Percentiles rank a stretch among this genome's conserved stretches.
These are phyloP conservation scores for Agelastica alni DNA, from an alignment of 2,888 invertebrate species.

Conservation along the genomic window DNA sequence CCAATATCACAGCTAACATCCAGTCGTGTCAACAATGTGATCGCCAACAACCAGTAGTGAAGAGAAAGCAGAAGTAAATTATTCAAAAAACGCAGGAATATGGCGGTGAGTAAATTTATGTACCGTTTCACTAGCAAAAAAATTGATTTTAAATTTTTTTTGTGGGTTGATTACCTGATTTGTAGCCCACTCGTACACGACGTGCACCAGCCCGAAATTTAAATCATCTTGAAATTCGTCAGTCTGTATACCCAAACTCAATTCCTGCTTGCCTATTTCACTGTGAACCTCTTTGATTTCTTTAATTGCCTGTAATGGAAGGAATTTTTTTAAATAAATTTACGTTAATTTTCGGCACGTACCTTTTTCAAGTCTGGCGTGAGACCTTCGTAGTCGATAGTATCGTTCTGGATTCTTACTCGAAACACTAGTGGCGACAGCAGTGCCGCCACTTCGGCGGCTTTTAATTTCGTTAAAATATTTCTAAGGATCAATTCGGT, in stretches of 20 bases:
- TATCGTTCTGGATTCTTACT: slow-evolving; percentile 67
- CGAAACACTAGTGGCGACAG: slow-evolving; percentile 93
- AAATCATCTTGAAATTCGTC: slow-evolving; percentile 64
- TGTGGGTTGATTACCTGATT: slow-evolving; percentile 76
- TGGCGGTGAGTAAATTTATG: too few species aligned
- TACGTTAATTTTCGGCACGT: slow-evolving; percentile 8
- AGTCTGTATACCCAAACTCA: slow-evolving; percentile 62
- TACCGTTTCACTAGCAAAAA: too few species aligned
- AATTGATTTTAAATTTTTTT: too few species aligned
- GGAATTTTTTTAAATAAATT: not conserved
- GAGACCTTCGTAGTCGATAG: slow-evolving; percentile 46
- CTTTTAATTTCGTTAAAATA: slow-evolving; percentile 80
- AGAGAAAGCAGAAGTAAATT: too few species aligned
- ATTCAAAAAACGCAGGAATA: too few species aligned
- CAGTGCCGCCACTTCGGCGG: slow-evolving; percentile 92
- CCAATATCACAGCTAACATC: too few species aligned
- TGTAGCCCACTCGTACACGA: slow-evolving; percentile 95
- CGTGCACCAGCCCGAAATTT: slow-evolving; percentile 90
- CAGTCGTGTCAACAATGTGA: too few species aligned
- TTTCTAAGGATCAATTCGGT: slow-evolving; percentile 93
- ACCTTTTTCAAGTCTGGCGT: slow-evolving; percentile 65
- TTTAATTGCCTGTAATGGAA: slow-evolving; percentile 65
- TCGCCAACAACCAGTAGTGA: too few species aligned
- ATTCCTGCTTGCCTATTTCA: slow-evolving; percentile 70
- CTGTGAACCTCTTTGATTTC: slow-evolving; percentile 71